Conservation (phyloP, 1,140 invertebrate genomes). For the Calephelis nemesis region DNA sequence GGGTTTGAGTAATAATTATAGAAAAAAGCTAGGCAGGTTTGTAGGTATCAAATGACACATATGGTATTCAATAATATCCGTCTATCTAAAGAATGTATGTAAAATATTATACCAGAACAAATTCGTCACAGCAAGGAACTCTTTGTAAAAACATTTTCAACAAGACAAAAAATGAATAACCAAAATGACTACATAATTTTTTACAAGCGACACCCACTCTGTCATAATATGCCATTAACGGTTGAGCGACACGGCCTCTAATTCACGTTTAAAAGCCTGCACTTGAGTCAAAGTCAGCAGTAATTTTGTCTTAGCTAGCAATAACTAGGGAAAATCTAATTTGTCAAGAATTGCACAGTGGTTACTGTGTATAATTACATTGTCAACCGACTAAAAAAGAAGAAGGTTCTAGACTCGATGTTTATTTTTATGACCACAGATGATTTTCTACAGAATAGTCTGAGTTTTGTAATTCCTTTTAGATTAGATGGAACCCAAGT, state of each 20-base stretch:
- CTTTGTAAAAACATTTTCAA: conserved; percentile 13
- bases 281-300: conserved; percentile 73
- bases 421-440: no score
- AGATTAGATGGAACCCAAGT: no score
- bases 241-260: conserved; percentile 70
- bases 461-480: no score
- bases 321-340: conserved; percentile 75
- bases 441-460: no score
- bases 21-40: no score
- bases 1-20: no score
- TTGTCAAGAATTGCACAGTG: conserved; percentile 70
- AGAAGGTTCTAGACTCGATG: neutral
- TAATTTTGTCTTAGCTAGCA: conserved; percentile 75
- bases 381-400: neutral
- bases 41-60: no score
- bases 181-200: conserved; percentile 61
- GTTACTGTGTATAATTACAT: conserved; percentile 39
- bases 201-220: conserved; percentile 59
- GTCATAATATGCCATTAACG: conserved; percentile 75
- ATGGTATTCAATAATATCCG: no score
- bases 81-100: no score
- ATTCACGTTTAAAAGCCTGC: conserved; percentile 77
- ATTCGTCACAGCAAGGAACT: neutral
- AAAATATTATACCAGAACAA: neutral
- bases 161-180: conserved; percentile 25